These are phyloP conservation scores for Eulemur coronatus DNA, from an alignment of 2,797 vertebrate species.

Conservation along the genomic window DNA sequence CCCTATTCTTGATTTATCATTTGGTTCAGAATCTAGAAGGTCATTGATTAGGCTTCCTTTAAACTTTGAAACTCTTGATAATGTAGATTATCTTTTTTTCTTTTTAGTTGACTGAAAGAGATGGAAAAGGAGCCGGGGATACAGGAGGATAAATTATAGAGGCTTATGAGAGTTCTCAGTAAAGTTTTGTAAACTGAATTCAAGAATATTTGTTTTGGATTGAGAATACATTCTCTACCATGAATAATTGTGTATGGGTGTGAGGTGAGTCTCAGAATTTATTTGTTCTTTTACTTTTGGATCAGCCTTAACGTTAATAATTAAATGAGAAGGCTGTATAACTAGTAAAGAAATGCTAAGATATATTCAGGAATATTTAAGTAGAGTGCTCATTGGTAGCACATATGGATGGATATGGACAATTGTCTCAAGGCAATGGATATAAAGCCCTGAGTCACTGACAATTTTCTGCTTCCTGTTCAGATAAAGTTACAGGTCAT, in stretches of 20 bases:
- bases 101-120: background rate
- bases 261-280: background rate
- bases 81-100: background rate
- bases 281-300: background rate
- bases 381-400: background rate
- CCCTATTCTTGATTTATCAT: background rate
- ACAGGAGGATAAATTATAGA: background rate
- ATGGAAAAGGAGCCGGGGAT: background rate
- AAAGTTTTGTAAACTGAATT: background rate
- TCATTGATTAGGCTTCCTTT: background rate
- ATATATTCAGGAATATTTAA: background rate
- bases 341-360: background rate
- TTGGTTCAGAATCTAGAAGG: background rate
- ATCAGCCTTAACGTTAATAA: background rate
- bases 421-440: background rate
- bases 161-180: background rate
- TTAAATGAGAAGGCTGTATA: background rate
- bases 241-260: background rate
- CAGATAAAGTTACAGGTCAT: background rate
- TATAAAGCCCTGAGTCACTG: background rate
- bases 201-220: background rate
- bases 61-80: background rate
- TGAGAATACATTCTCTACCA: background rate
- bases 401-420: rapidly evolving
- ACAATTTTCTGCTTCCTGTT: background rate